A percentile compares a stretch with the other conserved stretches of the same genome.
Conservation (phyloP, 64 coral and sea anemone species). For the Pocillopora damicornis region DNA sequence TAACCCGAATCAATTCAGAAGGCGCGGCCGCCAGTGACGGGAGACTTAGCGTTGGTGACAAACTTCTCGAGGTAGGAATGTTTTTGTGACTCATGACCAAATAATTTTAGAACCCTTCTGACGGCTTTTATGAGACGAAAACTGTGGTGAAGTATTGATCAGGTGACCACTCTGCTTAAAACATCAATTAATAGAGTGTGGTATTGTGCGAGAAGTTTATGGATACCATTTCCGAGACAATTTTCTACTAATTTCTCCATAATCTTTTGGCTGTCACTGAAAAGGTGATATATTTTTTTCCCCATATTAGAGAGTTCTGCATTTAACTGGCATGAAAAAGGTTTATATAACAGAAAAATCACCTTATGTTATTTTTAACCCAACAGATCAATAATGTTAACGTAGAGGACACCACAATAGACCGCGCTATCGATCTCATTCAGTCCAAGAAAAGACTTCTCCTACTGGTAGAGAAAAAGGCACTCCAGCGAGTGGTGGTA, state of each 20-base stretch:
- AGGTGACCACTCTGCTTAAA: too few relatives aligned
- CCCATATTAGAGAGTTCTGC: neutral
- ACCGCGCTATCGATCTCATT: constrained; percentile 61
- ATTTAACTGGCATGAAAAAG: neutral
- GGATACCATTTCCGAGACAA: too few relatives aligned
- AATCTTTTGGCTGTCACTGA: neutral
- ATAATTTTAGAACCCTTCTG: neutral
- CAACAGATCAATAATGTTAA: constrained; percentile 60
- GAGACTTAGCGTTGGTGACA: constrained; percentile 73
- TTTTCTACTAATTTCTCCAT: too few relatives aligned
- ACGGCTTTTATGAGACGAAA: too few relatives aligned
- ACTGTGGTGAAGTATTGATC: too few relatives aligned
- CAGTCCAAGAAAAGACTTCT: constrained; percentile 67
- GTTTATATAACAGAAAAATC: too few relatives aligned
- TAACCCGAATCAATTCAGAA: constrained; percentile 74
- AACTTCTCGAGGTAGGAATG: constrained; percentile 66
- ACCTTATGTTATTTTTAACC: neutral
- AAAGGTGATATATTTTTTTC: neutral
- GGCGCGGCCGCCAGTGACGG: constrained; percentile 82
- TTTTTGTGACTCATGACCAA: neutral
- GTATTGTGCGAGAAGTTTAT: too few relatives aligned
- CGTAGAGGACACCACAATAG: constrained; percentile 55
- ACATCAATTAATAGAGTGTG: too few relatives aligned
- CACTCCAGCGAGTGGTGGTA: constrained; percentile 80
- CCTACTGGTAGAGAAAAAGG: constrained; percentile 69